These are phyloP conservation scores for Lucifuga dentata DNA, from an alignment of 2,113 vertebrate genomes.

Conservation along the genomic window DNA sequence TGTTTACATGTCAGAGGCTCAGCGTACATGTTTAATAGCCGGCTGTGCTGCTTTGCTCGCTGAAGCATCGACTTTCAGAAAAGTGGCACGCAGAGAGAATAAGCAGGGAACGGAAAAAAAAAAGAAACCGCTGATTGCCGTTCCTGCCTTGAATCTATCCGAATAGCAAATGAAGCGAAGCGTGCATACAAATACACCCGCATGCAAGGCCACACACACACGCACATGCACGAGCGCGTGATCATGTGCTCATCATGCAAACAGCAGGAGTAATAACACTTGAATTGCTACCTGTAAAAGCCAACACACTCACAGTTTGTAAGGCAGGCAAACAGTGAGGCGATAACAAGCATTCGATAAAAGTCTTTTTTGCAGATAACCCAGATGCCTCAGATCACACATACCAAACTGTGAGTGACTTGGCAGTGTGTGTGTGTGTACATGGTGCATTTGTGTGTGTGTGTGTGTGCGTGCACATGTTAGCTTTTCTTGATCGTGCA, in stretches of 20 bases:
- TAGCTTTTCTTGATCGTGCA: constrained; percentile 23
- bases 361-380: constrained; percentile 53
- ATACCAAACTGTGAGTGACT: constrained; percentile 30
- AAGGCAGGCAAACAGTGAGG: neutral
- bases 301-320: neutral
- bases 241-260: constrained; percentile 8
- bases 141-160: constrained; percentile 6
- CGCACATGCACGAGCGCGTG: too few relatives aligned
- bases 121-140: constrained; percentile 5
- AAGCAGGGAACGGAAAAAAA: neutral
- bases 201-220: neutral
- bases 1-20: constrained; percentile 50
- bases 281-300: neutral
- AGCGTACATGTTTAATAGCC: constrained; percentile 15
- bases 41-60: constrained; percentile 18
- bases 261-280: neutral
- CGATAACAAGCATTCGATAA: constrained; percentile 49
- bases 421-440: constrained; percentile 10
- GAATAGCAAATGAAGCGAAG: constrained; percentile 22
- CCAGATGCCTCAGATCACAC: constrained; percentile 45
- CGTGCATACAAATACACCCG: neutral
- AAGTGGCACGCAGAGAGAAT: neutral
- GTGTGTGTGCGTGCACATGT: neutral
- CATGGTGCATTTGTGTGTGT: neutral
- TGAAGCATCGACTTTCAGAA: constrained; percentile 18